phyloP scores from a whole-genome alignment of 2,888 invertebrate genomes.

The Polymixis lichenea region DNA sequence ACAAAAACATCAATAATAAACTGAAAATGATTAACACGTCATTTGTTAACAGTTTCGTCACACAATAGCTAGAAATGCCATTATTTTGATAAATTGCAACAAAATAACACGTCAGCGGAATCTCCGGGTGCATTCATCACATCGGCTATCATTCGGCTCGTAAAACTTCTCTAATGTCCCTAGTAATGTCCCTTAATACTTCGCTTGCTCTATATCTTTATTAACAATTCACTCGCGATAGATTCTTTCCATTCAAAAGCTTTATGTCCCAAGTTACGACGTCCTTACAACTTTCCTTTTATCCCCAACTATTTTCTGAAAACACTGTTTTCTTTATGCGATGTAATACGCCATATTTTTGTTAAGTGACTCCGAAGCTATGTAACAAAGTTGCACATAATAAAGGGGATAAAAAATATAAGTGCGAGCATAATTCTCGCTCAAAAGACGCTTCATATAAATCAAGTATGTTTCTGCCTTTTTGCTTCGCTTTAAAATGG shows the following conservation, averaged over 20 bases:
- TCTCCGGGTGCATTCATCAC: conserved; percentile 84
- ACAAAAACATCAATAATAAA: conserved; percentile 7
- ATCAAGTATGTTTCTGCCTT: conserved; percentile 82
- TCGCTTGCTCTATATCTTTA: conserved; percentile 88
- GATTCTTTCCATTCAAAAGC: conserved; percentile 88
- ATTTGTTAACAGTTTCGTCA: conserved; percentile 44
- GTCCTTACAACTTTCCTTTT: conserved; percentile 88
- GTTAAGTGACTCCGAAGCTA: conserved; percentile 84
- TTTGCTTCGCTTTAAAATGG: conserved; percentile 78
- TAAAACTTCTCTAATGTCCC: conserved; percentile 88
- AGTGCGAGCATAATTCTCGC: conserved; percentile 82
- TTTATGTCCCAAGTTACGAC: conserved; percentile 88
- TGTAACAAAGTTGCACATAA: conserved; percentile 87
- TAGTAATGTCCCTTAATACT: conserved; percentile 78
- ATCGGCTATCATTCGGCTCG: conserved; percentile 79
- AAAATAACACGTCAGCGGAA: conserved; percentile 68
- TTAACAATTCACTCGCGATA: conserved; percentile 88
- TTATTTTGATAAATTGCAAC: conserved; percentile 78
- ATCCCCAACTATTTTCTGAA: conserved; percentile 88
- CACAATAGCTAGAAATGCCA: conserved; percentile 52
- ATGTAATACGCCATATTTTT: conserved; percentile 89
- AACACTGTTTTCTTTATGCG: conserved; percentile 89
- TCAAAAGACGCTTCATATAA: conserved; percentile 85
- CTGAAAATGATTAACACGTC: not conserved
- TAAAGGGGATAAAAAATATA: conserved; percentile 83